Base-by-base conservation (phyloP, 2,113 vertebrate species). In the Tamias sibiricus region DNA sequence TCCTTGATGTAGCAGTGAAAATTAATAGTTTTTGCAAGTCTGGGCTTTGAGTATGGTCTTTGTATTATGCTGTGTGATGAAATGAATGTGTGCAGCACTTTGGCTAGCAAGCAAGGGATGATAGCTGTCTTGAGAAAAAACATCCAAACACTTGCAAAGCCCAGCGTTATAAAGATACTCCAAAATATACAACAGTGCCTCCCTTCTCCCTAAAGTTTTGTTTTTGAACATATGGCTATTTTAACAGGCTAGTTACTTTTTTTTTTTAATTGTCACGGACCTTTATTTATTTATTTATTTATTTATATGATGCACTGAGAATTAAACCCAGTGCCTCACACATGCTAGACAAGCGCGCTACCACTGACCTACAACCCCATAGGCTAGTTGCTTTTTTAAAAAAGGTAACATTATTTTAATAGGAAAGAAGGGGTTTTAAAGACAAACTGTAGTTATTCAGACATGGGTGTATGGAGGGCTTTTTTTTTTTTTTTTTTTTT, bases 61-160 rank as follows among this genome's bases (percentile, higher is more conserved):
- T 75, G 93, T 74, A 74, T 84, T 88, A 77, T 80, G 86, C 57
- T 85, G 12, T 90, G 76, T 95, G 81, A 69, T 80, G 66, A 80
- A 76, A 82, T 66, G 66, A 0, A 26, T 37, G 16, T 4, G 54
- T 4, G 5, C 30, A 59, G 76, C 28, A 37, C 11, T 80, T 68
- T 5, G 52, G 44, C 64, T 14, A 16, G n/a, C 64, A 13, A 77
- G 9, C 8, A n/a, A 59, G 16, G 4, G 37, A 0, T 32, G 17
- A 68, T 26, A 82, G 4, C 44, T 69, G 32, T 64, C 57, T 83
- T 68, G 40, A 71, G 92, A 83, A 71, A 87, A 71, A 32, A 30
- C 32, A 12, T 28, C 26, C 47, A 49, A 49, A 49, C 47, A 49
- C 47, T 76, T 49, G 26, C 28, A 94, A 49, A 72, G 74, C 17